phyloP scores from a whole-genome alignment of 2,113 vertebrate species.

The Equus przewalskii region DNA sequence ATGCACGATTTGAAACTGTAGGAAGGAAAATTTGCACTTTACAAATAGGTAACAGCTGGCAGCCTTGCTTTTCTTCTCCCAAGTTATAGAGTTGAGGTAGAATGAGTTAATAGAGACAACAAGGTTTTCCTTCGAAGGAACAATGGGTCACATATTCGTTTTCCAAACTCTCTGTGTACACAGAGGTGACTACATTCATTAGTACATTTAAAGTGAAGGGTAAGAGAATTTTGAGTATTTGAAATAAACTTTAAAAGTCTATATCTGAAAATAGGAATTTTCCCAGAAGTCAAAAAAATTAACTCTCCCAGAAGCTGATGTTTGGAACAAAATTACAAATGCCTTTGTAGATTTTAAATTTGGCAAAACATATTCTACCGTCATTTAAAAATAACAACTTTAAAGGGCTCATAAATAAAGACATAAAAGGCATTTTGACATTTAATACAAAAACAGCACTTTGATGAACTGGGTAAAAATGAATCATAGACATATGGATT shows the following conservation, averaged over 20 bases:
- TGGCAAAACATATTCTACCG: constrained; percentile 63
- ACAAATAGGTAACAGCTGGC: not conserved
- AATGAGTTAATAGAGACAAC: not conserved
- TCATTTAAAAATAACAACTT: constrained; percentile 80
- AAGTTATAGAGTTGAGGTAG: not conserved
- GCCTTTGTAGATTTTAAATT: constrained; percentile 72
- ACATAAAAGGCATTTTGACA: constrained; percentile 83
- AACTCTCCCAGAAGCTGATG: constrained; percentile 50
- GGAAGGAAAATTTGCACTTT: not conserved
- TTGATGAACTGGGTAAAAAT: constrained; percentile 81
- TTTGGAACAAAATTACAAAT: constrained; percentile 62
- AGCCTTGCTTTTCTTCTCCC: not conserved
- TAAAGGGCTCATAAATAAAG: constrained; percentile 79
- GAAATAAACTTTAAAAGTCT: constrained; percentile 12
- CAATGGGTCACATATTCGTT: not conserved
- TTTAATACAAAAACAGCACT: constrained; percentile 81
- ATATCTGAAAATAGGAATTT: constrained; percentile 27
- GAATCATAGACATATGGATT: constrained; percentile 83
- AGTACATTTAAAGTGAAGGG: not conserved
- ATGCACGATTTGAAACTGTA: no score
- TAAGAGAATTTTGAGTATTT: not conserved
- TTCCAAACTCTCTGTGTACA: not conserved
- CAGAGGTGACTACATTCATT: not conserved
- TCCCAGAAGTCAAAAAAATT: constrained; percentile 64
- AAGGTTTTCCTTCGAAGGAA: not conserved